A percentile compares a stretch with the other conserved stretches of the same genome.
These are phyloP conservation scores for Meles meles DNA, from an alignment of 2,113 vertebrate species.

Conservation along the genomic window DNA sequence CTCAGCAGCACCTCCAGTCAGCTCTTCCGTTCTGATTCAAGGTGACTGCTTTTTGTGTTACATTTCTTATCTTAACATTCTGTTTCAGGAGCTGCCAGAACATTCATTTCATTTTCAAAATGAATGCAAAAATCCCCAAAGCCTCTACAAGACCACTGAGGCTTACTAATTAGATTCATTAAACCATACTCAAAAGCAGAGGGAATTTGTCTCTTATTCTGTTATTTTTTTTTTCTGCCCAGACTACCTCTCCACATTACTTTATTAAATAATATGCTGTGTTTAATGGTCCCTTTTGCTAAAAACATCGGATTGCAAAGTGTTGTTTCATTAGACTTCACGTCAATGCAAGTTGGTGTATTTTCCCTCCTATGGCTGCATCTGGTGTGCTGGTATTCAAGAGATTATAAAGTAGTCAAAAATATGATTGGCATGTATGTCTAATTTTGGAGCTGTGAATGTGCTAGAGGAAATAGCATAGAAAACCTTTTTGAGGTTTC, in stretches of 20 bases:
- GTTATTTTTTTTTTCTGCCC: neutral
- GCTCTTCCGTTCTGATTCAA: slow-evolving; percentile 54
- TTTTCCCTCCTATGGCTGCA: slow-evolving; percentile 10
- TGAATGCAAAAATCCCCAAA: slow-evolving; percentile 69
- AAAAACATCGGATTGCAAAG: slow-evolving; percentile 53
- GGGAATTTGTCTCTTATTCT: slow-evolving; percentile 38
- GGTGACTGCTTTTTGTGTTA: slow-evolving; percentile 67
- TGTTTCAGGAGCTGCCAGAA: slow-evolving; percentile 61
- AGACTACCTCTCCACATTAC: neutral
- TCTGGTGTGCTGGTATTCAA: neutral
- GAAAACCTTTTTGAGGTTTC: neutral
- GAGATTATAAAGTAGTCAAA: slow-evolving; percentile 38
- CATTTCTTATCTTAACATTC: slow-evolving; percentile 61
- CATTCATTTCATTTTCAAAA: slow-evolving; percentile 68
- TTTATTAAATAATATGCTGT: slow-evolving; percentile 56
- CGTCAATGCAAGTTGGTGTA: neutral
- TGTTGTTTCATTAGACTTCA: slow-evolving; percentile 44
- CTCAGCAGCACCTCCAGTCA: slow-evolving; percentile 65
- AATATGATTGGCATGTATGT: neutral
- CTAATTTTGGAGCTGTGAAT: slow-evolving; percentile 25
- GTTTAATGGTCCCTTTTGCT: slow-evolving; percentile 44
- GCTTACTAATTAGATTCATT: slow-evolving; percentile 75
- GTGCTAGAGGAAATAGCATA: neutral
- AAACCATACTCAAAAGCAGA: slow-evolving; percentile 54
- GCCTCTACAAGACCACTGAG: slow-evolving; percentile 34